A percentile compares a stretch with the other conserved stretches of the same genome.
These are phyloP conservation scores for Troides helena DNA, from an alignment of 2,888 invertebrate species.

Conservation along the genomic window DNA sequence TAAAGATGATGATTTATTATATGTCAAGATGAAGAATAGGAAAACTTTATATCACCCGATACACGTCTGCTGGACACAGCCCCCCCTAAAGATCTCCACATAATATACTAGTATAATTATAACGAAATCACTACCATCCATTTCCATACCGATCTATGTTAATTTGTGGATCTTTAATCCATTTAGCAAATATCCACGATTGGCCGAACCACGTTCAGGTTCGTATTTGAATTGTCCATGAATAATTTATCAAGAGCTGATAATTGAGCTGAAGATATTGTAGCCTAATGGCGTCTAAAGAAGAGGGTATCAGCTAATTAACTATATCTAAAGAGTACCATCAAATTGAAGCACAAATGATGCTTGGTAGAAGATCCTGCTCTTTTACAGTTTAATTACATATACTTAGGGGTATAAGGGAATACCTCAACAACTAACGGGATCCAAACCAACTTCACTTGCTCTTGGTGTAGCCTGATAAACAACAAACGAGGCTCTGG, in stretches of 20 bases:
- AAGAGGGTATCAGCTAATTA: background rate
- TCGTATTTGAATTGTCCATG: conserved; percentile 5
- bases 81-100: background rate
- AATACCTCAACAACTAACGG: too few species aligned
- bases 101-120: conserved; percentile 22
- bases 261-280: background rate
- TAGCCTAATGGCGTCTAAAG: background rate
- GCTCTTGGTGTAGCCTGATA: too few species aligned
- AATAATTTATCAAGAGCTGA: conserved; percentile 20
- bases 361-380: too few species aligned
- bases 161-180: conserved; percentile 16
- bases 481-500: too few species aligned
- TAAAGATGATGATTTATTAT: too few species aligned
- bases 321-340: background rate
- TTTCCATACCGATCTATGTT: conserved; percentile 4
- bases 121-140: conserved; percentile 5
- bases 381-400: too few species aligned
- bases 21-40: too few species aligned
- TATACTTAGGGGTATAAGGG: too few species aligned
- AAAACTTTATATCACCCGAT: too few species aligned
- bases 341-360: too few species aligned
- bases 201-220: conserved; percentile 6
- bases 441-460: too few species aligned
- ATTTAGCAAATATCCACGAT: conserved; percentile 8
- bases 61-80: too few species aligned